Evolutionary conservation across 1,140 invertebrate species (phyloP).

Genomic region (Hylaeus anthracinus): DNA sequence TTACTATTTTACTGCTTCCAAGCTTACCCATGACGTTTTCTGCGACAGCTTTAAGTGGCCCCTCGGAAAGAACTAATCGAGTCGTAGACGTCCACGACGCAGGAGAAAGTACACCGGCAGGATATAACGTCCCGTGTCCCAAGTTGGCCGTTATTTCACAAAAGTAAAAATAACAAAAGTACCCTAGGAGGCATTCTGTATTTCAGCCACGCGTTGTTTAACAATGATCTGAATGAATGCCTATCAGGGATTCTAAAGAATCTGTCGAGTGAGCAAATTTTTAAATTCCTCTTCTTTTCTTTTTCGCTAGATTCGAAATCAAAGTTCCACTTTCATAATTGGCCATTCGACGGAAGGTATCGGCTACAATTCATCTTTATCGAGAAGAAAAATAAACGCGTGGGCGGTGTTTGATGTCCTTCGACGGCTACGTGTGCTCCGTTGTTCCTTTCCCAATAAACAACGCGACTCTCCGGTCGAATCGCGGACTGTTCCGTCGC

Average conservation of each 20-base stretch:
- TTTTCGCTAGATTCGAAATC: too few species aligned
- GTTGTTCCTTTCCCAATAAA: neutral
- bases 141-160: too few species aligned
- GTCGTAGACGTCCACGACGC: constrained; percentile 12
- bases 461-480: neutral
- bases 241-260: too few species aligned
- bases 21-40: constrained; percentile 50
- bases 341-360: too few species aligned
- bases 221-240: too few species aligned
- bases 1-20: constrained; percentile 66
- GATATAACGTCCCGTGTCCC: neutral
- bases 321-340: too few species aligned
- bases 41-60: constrained; percentile 57
- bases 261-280: too few species aligned
- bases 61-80: constrained; percentile 26
- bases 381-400: neutral
- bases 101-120: neutral
- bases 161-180: too few species aligned
- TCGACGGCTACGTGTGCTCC: neutral
- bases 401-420: too few species aligned
- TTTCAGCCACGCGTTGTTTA: too few species aligned
- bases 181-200: too few species aligned
- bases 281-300: too few species aligned
- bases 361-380: neutral
- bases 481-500: constrained; percentile 41